Base-by-base conservation (phyloP, 2,797 vertebrate species). In the Acanthiza pusilla region DNA sequence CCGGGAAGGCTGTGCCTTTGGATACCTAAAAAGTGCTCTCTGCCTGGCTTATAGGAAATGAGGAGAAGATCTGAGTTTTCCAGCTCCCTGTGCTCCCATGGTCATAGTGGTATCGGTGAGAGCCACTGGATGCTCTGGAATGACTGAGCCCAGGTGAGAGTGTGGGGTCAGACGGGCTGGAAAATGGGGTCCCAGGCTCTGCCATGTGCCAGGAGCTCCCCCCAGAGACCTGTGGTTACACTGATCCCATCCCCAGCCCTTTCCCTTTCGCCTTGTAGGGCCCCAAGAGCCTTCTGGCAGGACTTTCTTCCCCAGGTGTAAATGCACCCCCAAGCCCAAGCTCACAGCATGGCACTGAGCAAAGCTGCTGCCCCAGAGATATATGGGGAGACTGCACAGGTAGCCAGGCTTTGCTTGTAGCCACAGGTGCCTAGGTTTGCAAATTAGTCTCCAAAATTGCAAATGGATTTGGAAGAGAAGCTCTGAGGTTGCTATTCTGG, bases 361-460 rank as follows among this genome's bases (percentile, higher is more conserved):
- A 53, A 51, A 72, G 68, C 70, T 82, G n/a, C 84, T 65, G 81
- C 47, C 40, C 36, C 22, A 36, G 91, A 87, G 86, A 2, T 68
- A 90, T 57, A 50, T 76, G 89, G 57, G 89, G 78, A 89, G 38
- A 62, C 78, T 62, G 57, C 45, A 71, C 57, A 80, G 66, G 10
- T 80, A 84, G 78, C 57, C 71, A 6, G 87, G 86, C 61, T 94
- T 88, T 68, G 62, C 92, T 32, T 13, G 65, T 5, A 61, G 78
- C 85, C 89, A 70, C 92, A 72, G 89, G 51, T 58, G 23, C 76
- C 19, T 15, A 85, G 82, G 85, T 75, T 85, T 94, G 89, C 77
- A 85, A 97, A 83, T 91, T 47, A 84, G 83, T 94, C 93, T 93
- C 90, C 91, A 92, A 94, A 86, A 94, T 51, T 12, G 65, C 76